Base-by-base conservation (phyloP, 2,113 vertebrate species). In the Argyrosomus japonicus region DNA sequence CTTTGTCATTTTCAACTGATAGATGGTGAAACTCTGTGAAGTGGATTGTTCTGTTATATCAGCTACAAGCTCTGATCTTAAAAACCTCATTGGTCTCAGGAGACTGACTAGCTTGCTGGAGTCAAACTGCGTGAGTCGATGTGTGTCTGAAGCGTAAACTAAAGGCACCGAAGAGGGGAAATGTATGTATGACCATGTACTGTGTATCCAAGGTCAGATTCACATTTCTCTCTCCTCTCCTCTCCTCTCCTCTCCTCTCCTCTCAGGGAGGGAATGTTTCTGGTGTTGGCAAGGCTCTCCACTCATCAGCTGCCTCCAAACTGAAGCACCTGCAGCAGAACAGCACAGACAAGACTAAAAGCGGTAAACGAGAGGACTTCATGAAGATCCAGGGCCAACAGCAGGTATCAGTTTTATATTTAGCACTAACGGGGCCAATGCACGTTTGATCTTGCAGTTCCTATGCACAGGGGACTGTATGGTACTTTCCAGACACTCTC, bases 291-390 rank as follows among this genome's bases (percentile, higher is more conserved):
- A 97, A 98, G 91, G 95, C 94, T 84, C 94, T 96, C 84, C 97
- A 96, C 40, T 96, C 97, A 15, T 96, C 97, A 0, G 95, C 96
- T 6, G 93, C 96, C 8, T 97, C 97, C 1, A 92, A 98, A 82
- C 97, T 99, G 92, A 99, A 98, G 94, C 96, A 96, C 82, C 92
- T 96, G 87, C 96, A 97, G 75, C 96, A 97, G 88, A 95, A 96
- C 94, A 97, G 96, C 91, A 96, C 96, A 0, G 98, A 99, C 89
- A 99, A 98, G 84, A 93, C 92, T 94, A 99, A 98, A 85, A 95
- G 96, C 60, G 86, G 95, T 88, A 99, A 97, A 91, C 94, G 96
- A 71, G 96, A 99, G 5, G 98, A 99, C 74, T 97, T 97, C 94
- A 85, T 97, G 93, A 94, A 97, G 93, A 95, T 94, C 94, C 97